Evolutionary conservation across 1,140 invertebrate species (phyloP), one percentile per base, ranked within the genome.

Genomic region (Drosophila virilis): DNA sequence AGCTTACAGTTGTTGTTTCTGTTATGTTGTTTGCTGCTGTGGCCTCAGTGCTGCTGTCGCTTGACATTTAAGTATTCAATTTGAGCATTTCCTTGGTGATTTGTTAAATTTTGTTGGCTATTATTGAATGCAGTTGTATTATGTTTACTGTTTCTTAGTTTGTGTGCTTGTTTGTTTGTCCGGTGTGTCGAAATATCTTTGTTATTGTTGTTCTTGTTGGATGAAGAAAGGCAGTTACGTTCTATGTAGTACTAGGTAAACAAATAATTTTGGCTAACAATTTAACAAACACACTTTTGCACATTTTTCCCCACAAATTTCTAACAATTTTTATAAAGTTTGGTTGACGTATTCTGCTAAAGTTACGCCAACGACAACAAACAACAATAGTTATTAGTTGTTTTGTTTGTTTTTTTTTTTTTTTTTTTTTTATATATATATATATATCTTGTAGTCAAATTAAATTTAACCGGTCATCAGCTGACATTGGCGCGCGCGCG

Each of bases 241-340:
- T 77, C 78, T 85, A 78, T 69, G 68, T 77, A 78, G 79, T 79
- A 88, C 73, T 88, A 83, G 32, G 76, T 89, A 80, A 84, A 88
- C 85, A 89, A 89, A 77, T 83, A 89, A 77, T 89, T 88, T 88
- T 88, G 83, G 77, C 79, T 83, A 83, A 88, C 83, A 80, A 77
- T 88, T 88, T 83, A 68, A 89, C 80, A 84, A 80, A 83, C 80
- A 88, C 84, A 89, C 85, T 78, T 78, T 88, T 80, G 70, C 77
- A 89, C 77, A 89, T 80, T 88, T 74, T 89, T 89, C 54, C 85
- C 70, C 71, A 70, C 51, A 64, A 64, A 70, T 58, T 70, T 69
- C 42, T 50, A 72, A 67, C 72, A 67, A 45, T 61, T 78, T 76
- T 57, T 67, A 48, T 69, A 64, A 69, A 61, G 69, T 73, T 70